These are phyloP conservation scores for Periplaneta americana DNA, from an alignment of 1,140 invertebrate genomes.

Conservation along the genomic window DNA sequence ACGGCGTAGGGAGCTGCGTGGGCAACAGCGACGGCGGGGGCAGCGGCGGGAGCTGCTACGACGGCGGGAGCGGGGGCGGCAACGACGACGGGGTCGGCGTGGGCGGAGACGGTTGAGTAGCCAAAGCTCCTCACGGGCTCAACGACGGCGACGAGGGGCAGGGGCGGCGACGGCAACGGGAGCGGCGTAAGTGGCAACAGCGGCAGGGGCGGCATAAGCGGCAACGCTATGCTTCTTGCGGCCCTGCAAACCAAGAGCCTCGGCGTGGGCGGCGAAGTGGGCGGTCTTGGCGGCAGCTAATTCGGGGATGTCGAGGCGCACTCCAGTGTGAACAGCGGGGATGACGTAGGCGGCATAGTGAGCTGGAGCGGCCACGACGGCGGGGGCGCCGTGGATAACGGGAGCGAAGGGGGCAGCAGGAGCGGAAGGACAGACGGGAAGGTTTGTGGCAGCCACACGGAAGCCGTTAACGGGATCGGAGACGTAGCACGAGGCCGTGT, in stretches of 20 bases:
- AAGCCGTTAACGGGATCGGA: too few species aligned
- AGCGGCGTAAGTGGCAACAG: background rate
- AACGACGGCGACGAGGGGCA: background rate
- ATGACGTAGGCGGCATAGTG: background rate
- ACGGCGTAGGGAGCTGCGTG: constrained; percentile 1
- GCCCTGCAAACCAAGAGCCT: background rate
- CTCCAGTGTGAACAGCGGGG: background rate
- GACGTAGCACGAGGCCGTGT: too few species aligned
- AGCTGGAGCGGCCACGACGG: background rate
- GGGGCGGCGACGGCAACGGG: background rate
- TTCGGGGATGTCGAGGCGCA: background rate
- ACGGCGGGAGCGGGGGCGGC: background rate
- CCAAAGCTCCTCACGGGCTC: background rate
- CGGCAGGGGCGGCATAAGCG: background rate
- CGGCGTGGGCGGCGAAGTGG: background rate
- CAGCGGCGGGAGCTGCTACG: background rate
- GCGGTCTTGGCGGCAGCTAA: background rate
- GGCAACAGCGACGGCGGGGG: background rate
- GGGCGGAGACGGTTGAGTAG: background rate
- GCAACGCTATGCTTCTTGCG: background rate
- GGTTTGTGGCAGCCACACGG: background rate
- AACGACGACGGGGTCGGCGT: background rate
- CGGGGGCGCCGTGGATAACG: background rate
- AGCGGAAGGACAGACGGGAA: background rate
- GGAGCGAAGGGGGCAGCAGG: too few species aligned